Base-by-base conservation (phyloP, 2,113 vertebrate species). In the Petaurus breviceps region DNA sequence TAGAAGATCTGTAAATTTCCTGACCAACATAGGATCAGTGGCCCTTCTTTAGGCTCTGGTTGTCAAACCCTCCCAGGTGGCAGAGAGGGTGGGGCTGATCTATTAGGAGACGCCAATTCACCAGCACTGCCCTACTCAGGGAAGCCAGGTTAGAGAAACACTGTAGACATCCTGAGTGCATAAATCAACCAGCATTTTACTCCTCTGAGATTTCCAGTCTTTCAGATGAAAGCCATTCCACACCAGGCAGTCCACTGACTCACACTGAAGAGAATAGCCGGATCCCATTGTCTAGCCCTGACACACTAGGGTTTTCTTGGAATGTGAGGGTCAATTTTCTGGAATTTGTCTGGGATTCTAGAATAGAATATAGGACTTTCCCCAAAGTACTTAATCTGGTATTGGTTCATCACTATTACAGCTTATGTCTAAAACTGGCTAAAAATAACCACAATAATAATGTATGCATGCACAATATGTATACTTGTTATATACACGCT, bases 131-230 rank as follows among this genome's bases (percentile, higher is more conserved):
- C 19, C n/a, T 84, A 19, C 19, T 43, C 37, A 43, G 68, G 68
- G 92, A 93, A 96, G 77, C 53, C 93, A 91, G 89, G 8, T 0
- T 47, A 95, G 49, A 97, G 54, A n/a, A n/a, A 84, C 51, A 46
- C 24, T 49, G 93, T 94, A 96, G 94, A 96, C 96, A 97, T 93
- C 93, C 28, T 16, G 53, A 5, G 24, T 84, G 95, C 97, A 92
- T 84, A 84, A 94, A 97, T 97, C 96, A 97, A 50, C 0, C 12
- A 95, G 96, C 96, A 94, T 19, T 95, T 93, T 97, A 95, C 94
- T 94, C 96, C 96, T 97, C 97, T 77, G 94, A 97, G 96, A 92
- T 93, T 61, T 93, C 93, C 90, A 57, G 91, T 94, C 61, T 95
- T 96, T 93, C 92, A 90, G 92, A 92, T 89, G 96, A 98, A 97